Evolutionary conservation across 2,113 vertebrate genomes (phyloP).

Genomic region (Callaeas wilsoni): DNA sequence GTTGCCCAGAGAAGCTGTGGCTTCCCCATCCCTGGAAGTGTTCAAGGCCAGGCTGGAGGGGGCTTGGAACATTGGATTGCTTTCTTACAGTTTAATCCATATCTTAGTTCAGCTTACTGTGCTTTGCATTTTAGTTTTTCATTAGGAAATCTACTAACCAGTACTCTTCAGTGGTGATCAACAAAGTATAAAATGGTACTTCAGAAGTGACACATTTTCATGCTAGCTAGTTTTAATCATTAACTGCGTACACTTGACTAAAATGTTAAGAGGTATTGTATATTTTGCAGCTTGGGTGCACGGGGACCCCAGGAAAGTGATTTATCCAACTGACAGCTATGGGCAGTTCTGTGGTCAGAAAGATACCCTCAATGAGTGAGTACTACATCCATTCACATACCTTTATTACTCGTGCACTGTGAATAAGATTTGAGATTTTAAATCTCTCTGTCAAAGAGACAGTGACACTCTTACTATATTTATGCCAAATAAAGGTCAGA

Average conservation of each 20-base stretch:
- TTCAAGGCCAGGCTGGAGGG: background rate
- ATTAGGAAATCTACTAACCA: constrained; percentile 58
- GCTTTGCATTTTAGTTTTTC: constrained; percentile 8
- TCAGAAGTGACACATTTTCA: background rate
- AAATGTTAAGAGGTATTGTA: background rate
- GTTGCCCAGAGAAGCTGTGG: background rate
- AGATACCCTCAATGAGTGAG: constrained; percentile 89
- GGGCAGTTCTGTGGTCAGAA: constrained; percentile 95
- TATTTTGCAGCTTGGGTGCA: constrained; percentile 88
- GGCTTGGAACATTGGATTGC: background rate
- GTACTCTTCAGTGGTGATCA: background rate
- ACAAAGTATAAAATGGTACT: background rate
- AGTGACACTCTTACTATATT: background rate
- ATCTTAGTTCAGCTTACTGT: background rate
- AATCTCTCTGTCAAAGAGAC: background rate
- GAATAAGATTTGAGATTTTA: background rate
- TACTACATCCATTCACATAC: constrained; percentile 26
- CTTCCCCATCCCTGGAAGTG: background rate
- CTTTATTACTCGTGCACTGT: background rate
- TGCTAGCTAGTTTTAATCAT: background rate
- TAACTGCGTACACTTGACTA: background rate
- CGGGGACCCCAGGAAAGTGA: constrained; percentile 90
- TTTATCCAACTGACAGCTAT: constrained; percentile 92
- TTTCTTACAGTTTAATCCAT: constrained; percentile 30
- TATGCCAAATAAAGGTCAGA: background rate